Percentiles rank a stretch among this genome's conserved stretches.
These are phyloP conservation scores for Allacma fusca DNA, from an alignment of 2,888 invertebrate species.

Conservation along the genomic window DNA sequence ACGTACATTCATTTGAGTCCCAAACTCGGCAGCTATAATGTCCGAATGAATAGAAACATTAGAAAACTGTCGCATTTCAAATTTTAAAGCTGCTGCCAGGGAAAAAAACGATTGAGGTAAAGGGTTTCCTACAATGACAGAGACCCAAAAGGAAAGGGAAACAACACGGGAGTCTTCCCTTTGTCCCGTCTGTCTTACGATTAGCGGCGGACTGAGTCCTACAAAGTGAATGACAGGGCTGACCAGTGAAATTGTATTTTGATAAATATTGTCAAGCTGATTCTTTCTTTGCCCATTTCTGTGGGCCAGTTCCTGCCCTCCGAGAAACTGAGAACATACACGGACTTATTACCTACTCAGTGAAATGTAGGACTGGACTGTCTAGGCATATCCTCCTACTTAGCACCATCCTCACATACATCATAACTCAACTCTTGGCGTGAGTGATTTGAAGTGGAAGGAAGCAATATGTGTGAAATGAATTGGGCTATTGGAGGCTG, in stretches of 20 bases:
- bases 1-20: not conserved
- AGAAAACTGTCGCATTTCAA: not conserved
- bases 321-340: no score
- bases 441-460: slow-evolving; percentile 24
- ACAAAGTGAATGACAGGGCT: not conserved
- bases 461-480: slow-evolving; percentile 6
- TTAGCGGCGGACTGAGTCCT: no score
- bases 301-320: no score
- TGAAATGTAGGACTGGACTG: no score
- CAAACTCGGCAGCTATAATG: not conserved
- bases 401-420: no score
- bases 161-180: not conserved
- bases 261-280: not conserved
- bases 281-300: not conserved
- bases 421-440: not conserved
- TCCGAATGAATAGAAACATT: not conserved
- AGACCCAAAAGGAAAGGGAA: not conserved
- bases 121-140: not conserved
- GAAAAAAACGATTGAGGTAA: not conserved
- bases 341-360: no score
- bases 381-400: no score
- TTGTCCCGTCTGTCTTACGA: no score
- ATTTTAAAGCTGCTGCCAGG: not conserved
- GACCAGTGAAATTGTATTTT: not conserved
- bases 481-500: not conserved